A percentile compares a stretch with the other conserved stretches of the same genome.
Evolutionary conservation across 2,888 invertebrate genomes (phyloP).

Genomic region (Chymomyza procnemis): DNA sequence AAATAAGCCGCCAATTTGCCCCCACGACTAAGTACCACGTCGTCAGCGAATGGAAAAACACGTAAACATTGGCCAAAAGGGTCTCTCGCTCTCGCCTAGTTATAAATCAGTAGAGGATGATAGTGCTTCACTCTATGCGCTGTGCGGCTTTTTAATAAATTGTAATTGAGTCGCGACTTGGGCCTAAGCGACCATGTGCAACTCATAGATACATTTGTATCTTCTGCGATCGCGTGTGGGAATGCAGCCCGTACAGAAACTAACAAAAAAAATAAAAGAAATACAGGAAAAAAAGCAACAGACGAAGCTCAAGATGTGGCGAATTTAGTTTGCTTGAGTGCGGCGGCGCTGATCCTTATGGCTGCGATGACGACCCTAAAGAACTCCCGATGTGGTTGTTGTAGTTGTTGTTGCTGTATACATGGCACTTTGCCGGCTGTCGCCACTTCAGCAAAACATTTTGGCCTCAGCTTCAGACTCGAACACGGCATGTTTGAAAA

Average conservation of each 20-base stretch:
- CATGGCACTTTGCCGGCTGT: constrained; percentile 76
- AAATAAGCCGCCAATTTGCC: constrained; percentile 66
- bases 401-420: constrained; percentile 52
- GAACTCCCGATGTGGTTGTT: constrained; percentile 35
- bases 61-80: constrained; percentile 48
- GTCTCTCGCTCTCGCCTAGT: constrained; percentile 24
- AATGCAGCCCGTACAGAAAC: constrained; percentile 53
- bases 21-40: constrained; percentile 32
- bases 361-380: constrained; percentile 55
- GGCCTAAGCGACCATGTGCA: constrained; percentile 32
- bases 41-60: constrained; percentile 55
- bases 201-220: constrained; percentile 65
- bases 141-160: constrained; percentile 70
- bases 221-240: constrained; percentile 69
- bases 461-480: neutral
- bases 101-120: constrained; percentile 58
- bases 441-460: constrained; percentile 61
- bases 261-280: constrained; percentile 23
- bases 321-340: constrained; percentile 1
- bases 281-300: constrained; percentile 21
- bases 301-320: constrained; percentile 27
- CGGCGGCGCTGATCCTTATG: neutral
- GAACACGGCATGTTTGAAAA: constrained; percentile 58
- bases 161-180: constrained; percentile 74
- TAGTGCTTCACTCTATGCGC: neutral